Conservation (phyloP, 37 sponge, comb jelly and placozoan genomes). For the Diacarnus erythraeanus region DNA sequence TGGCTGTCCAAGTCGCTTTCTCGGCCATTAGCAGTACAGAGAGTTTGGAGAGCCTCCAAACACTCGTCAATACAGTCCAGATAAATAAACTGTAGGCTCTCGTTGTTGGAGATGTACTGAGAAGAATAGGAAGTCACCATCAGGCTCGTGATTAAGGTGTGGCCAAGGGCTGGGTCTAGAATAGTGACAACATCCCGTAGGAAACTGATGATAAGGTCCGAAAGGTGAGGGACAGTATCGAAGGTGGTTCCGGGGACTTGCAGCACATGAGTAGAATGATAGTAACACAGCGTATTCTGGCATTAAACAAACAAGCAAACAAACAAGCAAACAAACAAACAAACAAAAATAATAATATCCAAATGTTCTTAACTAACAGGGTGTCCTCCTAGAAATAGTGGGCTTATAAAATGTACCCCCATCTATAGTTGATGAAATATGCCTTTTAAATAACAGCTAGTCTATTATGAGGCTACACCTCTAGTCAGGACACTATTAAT, state of each 20-base stretch:
- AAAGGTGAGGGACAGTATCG: slow-evolving; percentile 10
- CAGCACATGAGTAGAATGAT: slow-evolving; percentile 58
- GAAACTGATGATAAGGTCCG: slow-evolving; percentile 14
- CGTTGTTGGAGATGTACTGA: slow-evolving; percentile 48
- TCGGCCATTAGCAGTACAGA: slow-evolving; percentile 5
- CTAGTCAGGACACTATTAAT: too few species aligned
- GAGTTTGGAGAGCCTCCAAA: slow-evolving; percentile 24
- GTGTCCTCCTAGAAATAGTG: too few species aligned
- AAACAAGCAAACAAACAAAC: neutral
- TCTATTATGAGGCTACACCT: too few species aligned
- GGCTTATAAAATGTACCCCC: too few species aligned
- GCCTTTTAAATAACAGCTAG: too few species aligned
- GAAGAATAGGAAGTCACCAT: slow-evolving; percentile 8
- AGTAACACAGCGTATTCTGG: slow-evolving; percentile 43
- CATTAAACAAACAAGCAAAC: neutral
- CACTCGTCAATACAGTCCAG: slow-evolving; percentile 49
- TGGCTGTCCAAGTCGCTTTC: slow-evolving; percentile 43
- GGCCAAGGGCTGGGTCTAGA: slow-evolving; percentile 52
- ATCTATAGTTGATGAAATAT: too few species aligned
- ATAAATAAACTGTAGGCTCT: slow-evolving; percentile 59
- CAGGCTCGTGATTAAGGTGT: slow-evolving; percentile 60
- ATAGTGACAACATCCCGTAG: slow-evolving; percentile 38
- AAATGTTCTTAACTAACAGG: too few species aligned
- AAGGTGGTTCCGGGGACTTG: slow-evolving; percentile 1
- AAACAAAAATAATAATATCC: neutral